Base-by-base conservation (phyloP, 2,113 vertebrate species). In the Ctenodactylus gundi region DNA sequence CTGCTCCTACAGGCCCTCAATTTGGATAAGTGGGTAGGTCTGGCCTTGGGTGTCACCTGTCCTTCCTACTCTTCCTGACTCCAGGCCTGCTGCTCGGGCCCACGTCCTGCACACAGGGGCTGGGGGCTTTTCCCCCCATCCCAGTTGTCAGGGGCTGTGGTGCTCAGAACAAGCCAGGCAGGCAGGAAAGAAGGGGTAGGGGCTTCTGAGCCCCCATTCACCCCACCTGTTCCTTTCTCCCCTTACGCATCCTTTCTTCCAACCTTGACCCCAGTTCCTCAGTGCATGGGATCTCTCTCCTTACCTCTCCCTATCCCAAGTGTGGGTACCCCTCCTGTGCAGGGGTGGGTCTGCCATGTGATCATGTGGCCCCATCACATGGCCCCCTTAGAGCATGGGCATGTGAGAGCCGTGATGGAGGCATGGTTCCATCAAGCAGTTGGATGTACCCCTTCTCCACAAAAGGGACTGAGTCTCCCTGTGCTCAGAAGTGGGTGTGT, bases 1-100 rank as follows among this genome's bases (percentile, higher is more conserved):
- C 94, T 29, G 14, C 75, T 93, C 93, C 95, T 65, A 85, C 97
- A 98, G 98, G 97, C 96, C 95, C 97, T 98, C 97, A 98, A 98
- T 98, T 98, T 98, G 98, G 98, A 98, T 97, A 98, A 98, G 97
- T 98, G 98, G 98, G 98, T 98, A 98, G 96, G 98, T 98, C 93
- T 94, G 75, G 89, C 86, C 94, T 96, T 92, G 93, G 92, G 92
- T 98, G 94, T 96, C 76, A 95, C 68, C 86, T 89, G 86, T 93
- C 89, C 62, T 88, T 58, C 87, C 75, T 68, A 67, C 11, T 75
- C 76, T 70, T 91, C 91, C 80, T 68, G 97, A 91, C 81, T 90
- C 82, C 81, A 80, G 85, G 89, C 78, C 90, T 5, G 21, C 62
- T 84, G 95, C 89, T 91, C 13, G 46, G 93, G 75, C 82, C 80